Conservation (phyloP, 1,140 invertebrate species). For the Babylonia areolata region DNA sequence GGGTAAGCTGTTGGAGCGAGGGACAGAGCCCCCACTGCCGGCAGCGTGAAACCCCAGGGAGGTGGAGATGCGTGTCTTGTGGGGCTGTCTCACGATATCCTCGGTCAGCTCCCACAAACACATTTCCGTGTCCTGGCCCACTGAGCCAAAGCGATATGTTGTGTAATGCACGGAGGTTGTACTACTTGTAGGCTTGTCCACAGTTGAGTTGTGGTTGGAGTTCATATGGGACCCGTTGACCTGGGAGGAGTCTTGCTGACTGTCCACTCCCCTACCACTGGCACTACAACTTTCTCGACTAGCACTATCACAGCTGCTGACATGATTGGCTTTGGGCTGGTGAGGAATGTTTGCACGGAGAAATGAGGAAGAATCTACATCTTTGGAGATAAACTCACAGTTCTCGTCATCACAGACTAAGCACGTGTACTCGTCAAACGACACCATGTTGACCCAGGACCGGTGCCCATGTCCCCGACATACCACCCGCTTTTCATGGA, state of each 20-base stretch:
- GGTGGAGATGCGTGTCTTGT: constrained; percentile 62
- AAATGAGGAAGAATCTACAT: constrained; percentile 32
- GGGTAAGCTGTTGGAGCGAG: constrained; percentile 64
- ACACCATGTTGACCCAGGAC: constrained; percentile 96
- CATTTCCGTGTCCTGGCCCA: constrained; percentile 98
- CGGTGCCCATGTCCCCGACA: constrained; percentile 94
- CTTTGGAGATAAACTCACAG: constrained; percentile 59
- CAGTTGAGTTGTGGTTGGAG: constrained; percentile 50
- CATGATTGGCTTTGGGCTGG: constrained; percentile 31
- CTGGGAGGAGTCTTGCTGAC: constrained; percentile 37
- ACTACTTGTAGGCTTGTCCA: constrained; percentile 32
- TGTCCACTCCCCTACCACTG: constrained; percentile 14
- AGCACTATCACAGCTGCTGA: constrained; percentile 18
- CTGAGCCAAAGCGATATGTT: constrained; percentile 92
- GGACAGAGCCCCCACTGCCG: constrained; percentile 45
- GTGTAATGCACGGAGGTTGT: constrained; percentile 51
- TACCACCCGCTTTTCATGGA: constrained; percentile 93
- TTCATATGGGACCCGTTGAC: constrained; percentile 46
- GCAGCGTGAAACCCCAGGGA: neutral
- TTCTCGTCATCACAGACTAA: constrained; percentile 71
- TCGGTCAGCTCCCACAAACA: constrained; percentile 99
- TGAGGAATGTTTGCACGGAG: constrained; percentile 61
- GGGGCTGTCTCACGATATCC: constrained; percentile 85
- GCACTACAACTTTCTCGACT: constrained; percentile 1
- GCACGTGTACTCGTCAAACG: constrained; percentile 95